Evolutionary conservation across 2,888 invertebrate genomes (phyloP).

Genomic region (Clepsis dumicolana): DNA sequence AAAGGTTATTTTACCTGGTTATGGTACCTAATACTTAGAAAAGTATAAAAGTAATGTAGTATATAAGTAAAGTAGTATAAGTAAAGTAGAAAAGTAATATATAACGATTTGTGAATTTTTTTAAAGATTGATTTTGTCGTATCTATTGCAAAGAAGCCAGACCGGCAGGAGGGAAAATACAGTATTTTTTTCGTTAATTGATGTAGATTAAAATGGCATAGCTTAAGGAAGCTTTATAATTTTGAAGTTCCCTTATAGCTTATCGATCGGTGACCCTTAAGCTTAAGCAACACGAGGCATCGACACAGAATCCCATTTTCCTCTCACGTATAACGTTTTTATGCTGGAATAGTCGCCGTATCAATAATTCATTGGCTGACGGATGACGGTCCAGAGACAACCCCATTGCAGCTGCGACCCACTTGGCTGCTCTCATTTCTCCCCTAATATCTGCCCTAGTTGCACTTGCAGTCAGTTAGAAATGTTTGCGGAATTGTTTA

Average conservation of each 20-base stretch:
- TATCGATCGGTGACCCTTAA: conserved; percentile 21
- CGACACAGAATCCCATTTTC: conserved; percentile 38
- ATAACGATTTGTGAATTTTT: no score
- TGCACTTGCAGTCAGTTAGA: conserved; percentile 58
- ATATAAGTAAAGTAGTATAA: no score
- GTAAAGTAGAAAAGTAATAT: no score
- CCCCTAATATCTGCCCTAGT: conserved; percentile 81
- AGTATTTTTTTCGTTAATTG: not conserved
- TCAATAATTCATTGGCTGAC: conserved; percentile 50
- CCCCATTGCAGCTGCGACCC: conserved; percentile 62
- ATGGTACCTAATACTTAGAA: no score
- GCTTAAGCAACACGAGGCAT: conserved; percentile 9
- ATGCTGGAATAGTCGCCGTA: conserved; percentile 40
- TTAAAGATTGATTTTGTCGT: no score
- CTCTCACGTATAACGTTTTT: conserved; percentile 31
- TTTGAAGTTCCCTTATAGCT: not conserved
- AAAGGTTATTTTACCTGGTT: no score
- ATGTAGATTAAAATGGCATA: not conserved
- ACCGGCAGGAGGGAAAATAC: not conserved
- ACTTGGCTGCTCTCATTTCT: conserved; percentile 74
- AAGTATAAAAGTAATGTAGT: no score
- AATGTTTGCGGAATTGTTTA: conserved; percentile 16
- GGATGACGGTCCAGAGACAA: conserved; percentile 44
- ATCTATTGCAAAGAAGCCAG: not conserved
- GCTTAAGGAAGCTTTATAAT: not conserved